These are phyloP conservation scores for Pristionchus maxplancki DNA, from an alignment of 2,888 invertebrate species.

Conservation along the genomic window DNA sequence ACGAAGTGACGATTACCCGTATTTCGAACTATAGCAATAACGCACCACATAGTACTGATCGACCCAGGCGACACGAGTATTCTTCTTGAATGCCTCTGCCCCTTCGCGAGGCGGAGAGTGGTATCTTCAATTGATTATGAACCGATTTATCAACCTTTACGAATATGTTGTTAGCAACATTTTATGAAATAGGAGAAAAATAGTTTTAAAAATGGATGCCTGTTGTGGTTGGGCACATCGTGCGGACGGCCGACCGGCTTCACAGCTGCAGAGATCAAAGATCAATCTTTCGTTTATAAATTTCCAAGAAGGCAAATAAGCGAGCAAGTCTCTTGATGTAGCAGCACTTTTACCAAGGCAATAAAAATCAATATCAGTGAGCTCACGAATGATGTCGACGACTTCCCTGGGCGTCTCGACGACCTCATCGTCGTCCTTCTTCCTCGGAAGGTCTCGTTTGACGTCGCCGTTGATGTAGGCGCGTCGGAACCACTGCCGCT, in stretches of 20 bases:
- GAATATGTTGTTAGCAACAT: no score
- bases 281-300: not conserved
- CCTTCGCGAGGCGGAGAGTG: constrained; percentile 44
- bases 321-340: no score
- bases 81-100: constrained; percentile 49
- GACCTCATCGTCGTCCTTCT: not conserved
- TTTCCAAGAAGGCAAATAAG: not conserved
- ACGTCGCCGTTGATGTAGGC: constrained; percentile 49
- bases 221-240: constrained; percentile 12
- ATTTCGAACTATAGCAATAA: no score
- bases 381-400: constrained; percentile 38
- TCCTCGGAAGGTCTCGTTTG: not conserved
- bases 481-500: constrained; percentile 42
- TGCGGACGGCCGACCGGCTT: constrained; percentile 30
- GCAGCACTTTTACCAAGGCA: not conserved
- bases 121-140: not conserved
- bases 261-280: constrained; percentile 19
- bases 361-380: not conserved
- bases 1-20: not conserved
- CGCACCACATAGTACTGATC: constrained; percentile 39
- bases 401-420: constrained; percentile 31
- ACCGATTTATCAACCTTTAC: not conserved
- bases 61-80: constrained; percentile 21
- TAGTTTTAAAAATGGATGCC: not conserved
- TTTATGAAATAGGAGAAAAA: not conserved